Evolutionary conservation across 2,797 vertebrate species (phyloP).

Genomic region (Chelmon rostratus): DNA sequence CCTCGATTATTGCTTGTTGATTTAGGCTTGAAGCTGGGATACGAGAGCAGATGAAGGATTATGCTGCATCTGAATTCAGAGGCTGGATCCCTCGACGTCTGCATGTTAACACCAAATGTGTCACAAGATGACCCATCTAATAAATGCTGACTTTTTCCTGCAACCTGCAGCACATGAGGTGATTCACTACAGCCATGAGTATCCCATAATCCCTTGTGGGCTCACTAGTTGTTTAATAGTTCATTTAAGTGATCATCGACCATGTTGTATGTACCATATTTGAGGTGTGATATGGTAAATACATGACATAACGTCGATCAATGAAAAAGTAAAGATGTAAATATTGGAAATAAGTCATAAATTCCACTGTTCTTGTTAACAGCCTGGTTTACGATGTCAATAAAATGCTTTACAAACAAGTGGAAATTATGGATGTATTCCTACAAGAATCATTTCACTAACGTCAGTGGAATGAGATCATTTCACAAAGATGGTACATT

Average conservation of each 20-base stretch:
- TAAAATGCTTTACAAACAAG: background rate
- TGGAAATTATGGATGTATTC: background rate
- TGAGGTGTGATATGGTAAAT: background rate
- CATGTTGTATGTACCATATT: background rate
- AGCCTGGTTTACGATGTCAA: background rate
- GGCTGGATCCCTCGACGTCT: slow-evolving; percentile 3
- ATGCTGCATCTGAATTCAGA: slow-evolving; percentile 11
- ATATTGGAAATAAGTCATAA: background rate
- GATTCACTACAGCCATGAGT: background rate
- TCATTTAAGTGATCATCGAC: slow-evolving; percentile 26
- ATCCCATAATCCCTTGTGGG: slow-evolving; percentile 12
- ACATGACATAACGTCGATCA: slow-evolving; percentile 25
- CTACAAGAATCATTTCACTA: background rate
- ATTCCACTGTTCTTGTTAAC: background rate
- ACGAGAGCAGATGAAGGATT: slow-evolving; percentile 18
- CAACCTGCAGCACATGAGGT: slow-evolving; percentile 21
- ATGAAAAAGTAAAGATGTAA: slow-evolving; percentile 6
- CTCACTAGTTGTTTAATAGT: slow-evolving; percentile 17
- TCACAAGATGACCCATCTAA: slow-evolving; percentile 1
- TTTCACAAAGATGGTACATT: background rate
- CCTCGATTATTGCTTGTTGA: background rate
- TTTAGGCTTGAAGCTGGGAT: background rate
- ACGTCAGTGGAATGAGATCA: background rate
- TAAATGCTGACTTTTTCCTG: background rate
- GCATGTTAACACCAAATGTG: slow-evolving; percentile 7